Evolutionary conservation across 2,113 vertebrate genomes (phyloP).

Genomic region (Pangasianodon gigas): DNA sequence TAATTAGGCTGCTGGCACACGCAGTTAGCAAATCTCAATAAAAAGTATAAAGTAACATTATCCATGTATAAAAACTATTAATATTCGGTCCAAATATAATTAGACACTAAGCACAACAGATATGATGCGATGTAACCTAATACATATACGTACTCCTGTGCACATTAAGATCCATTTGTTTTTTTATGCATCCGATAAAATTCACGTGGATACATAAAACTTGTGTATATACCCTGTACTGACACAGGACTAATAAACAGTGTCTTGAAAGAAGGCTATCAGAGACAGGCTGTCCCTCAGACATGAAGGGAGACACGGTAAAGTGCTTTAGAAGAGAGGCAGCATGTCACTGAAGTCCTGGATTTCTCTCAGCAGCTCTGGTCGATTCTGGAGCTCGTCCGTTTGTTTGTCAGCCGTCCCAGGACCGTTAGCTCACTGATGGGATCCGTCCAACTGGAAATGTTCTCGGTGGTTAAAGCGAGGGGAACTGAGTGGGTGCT

Average conservation of each 20-base stretch:
- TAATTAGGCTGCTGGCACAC: not conserved
- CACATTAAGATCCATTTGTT: slow-evolving; percentile 4
- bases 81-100: not conserved
- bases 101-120: not conserved
- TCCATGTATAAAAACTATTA: not conserved
- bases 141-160: not conserved
- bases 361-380: slow-evolving; percentile 54
- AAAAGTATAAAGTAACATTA: not conserved
- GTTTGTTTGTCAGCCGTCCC: slow-evolving; percentile 64
- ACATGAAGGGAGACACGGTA: slow-evolving; percentile 16
- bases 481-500: slow-evolving; percentile 67
- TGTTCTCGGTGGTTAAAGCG: slow-evolving; percentile 66
- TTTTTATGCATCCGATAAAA: slow-evolving; percentile 21
- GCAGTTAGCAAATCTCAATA: not conserved
- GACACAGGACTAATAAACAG: slow-evolving; percentile 24
- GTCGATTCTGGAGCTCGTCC: slow-evolving; percentile 57
- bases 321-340: slow-evolving; percentile 57
- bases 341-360: slow-evolving; percentile 47
- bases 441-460: slow-evolving; percentile 73
- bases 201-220: slow-evolving; percentile 20
- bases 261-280: not conserved
- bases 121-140: not conserved
- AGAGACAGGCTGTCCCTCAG: not conserved
- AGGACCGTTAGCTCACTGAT: slow-evolving; percentile 69
- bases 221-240: slow-evolving; percentile 36